Evolutionary conservation across 2,113 vertebrate species (phyloP).

Genomic region (Nestor notabilis): DNA sequence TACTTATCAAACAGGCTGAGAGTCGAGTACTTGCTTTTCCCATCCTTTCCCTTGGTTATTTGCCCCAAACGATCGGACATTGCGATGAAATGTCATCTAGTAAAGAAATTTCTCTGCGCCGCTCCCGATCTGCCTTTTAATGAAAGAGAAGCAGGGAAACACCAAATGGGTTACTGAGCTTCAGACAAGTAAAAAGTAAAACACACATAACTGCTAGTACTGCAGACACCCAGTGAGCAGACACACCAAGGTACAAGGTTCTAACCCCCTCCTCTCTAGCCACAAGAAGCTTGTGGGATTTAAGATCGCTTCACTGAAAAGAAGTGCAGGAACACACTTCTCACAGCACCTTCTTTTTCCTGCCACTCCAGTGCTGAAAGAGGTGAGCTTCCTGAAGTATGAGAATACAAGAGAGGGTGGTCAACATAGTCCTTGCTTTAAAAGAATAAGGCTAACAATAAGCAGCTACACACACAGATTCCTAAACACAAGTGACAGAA

Average conservation of each 20-base stretch:
- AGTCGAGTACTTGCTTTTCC: slow-evolving; percentile 99
- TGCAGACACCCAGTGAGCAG: background rate
- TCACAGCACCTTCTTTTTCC: background rate
- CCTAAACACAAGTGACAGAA: background rate
- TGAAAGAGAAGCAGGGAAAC: background rate
- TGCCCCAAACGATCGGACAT: slow-evolving; percentile 99
- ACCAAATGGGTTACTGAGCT: background rate
- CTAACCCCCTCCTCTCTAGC: background rate
- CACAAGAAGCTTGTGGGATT: background rate
- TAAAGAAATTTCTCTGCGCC: slow-evolving; percentile 98
- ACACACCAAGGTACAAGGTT: background rate
- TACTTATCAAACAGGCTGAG: slow-evolving; percentile 99
- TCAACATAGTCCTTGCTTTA: background rate
- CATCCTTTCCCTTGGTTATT: slow-evolving; percentile 99
- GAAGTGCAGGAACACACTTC: background rate
- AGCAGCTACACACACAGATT: background rate
- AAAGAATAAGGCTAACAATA: background rate
- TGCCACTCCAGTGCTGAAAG: background rate
- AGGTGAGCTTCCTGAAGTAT: background rate
- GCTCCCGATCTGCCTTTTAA: slow-evolving; percentile 87
- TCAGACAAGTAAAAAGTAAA: background rate
- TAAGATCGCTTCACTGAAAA: background rate
- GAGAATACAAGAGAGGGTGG: background rate
- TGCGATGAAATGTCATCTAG: slow-evolving; percentile 99
- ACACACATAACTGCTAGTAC: background rate